Percentiles rank a stretch among this genome's conserved stretches.
Conservation (phyloP, 2,113 vertebrate genomes). For the Scortum barcoo region DNA sequence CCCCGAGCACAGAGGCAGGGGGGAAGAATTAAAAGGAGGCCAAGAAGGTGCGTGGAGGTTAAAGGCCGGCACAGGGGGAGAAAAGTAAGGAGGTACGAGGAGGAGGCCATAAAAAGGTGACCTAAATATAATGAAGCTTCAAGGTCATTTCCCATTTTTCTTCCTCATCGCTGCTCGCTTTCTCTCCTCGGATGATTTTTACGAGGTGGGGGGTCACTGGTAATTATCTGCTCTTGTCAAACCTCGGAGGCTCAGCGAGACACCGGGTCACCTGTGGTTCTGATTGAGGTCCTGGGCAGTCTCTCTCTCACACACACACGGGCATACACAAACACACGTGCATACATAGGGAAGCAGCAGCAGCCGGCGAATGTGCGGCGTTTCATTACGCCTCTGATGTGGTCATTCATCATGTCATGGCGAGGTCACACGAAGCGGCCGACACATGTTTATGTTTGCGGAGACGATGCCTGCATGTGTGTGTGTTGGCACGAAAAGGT, state of each 20-base stretch:
- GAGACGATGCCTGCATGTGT: neutral
- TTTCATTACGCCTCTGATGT: constrained; percentile 77
- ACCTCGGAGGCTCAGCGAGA: constrained; percentile 47
- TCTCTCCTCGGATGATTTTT: constrained; percentile 44
- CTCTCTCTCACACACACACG: constrained; percentile 27
- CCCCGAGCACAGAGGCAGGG: neutral
- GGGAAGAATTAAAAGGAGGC: constrained; percentile 26
- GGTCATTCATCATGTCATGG: constrained; percentile 75
- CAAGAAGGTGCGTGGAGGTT: neutral
- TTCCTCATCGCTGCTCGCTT: neutral
- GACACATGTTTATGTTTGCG: constrained; percentile 58
- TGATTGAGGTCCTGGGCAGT: constrained; percentile 65
- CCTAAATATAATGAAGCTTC: constrained; percentile 47
- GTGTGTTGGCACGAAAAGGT: neutral
- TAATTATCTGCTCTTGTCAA: constrained; percentile 74
- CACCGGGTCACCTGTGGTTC: constrained; percentile 65
- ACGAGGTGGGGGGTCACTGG: constrained; percentile 49
- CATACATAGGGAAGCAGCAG: constrained; percentile 52
- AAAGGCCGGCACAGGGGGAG: constrained; percentile 30
- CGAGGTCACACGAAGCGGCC: constrained; percentile 59
- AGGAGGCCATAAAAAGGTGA: constrained; percentile 29
- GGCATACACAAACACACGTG: neutral
- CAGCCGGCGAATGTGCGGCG: constrained; percentile 52
- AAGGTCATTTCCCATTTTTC: constrained; percentile 46
- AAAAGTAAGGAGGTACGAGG: neutral